A percentile compares a stretch with the other conserved stretches of the same genome.
Conservation (phyloP, 2,888 invertebrate species). For the Cerastis rubricosa region DNA sequence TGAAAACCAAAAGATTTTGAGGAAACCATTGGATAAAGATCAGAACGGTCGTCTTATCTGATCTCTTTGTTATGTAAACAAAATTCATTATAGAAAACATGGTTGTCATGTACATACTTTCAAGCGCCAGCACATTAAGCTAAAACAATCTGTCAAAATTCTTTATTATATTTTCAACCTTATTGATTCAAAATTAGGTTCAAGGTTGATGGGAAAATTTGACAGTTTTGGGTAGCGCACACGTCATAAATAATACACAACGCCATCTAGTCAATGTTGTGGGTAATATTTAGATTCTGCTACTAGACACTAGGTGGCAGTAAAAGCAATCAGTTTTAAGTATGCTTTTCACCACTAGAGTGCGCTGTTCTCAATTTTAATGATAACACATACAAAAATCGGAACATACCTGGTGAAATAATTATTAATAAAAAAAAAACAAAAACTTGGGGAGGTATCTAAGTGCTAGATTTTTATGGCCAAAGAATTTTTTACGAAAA, state of each 20-base stretch:
- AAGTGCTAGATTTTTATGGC: too few relatives aligned
- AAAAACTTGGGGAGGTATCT: too few relatives aligned
- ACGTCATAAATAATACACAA: too few relatives aligned
- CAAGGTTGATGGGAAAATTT: too few relatives aligned
- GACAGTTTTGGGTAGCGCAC: too few relatives aligned
- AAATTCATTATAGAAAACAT: background rate
- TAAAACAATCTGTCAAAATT: too few relatives aligned
- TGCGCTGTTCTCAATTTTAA: background rate
- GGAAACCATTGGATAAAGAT: background rate
- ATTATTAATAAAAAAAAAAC: background rate
- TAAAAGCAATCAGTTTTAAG: background rate
- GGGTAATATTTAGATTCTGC: background rate
- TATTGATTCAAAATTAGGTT: too few relatives aligned
- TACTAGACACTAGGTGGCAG: slow-evolving; percentile 1
- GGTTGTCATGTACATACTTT: too few relatives aligned
- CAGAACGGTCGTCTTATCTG: background rate
- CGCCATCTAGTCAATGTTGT: slow-evolving; percentile 21
- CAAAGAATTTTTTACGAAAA: background rate
- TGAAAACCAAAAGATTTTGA: background rate
- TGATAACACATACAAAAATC: too few relatives aligned
- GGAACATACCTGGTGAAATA: too few relatives aligned
- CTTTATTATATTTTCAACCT: too few relatives aligned
- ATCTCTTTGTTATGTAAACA: slow-evolving; percentile 7
- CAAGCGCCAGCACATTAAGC: too few relatives aligned
- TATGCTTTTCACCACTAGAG: slow-evolving; percentile 24